These are phyloP conservation scores for Cyclargus thomasi DNA, from an alignment of 1,140 invertebrate species.

Conservation along the genomic window DNA sequence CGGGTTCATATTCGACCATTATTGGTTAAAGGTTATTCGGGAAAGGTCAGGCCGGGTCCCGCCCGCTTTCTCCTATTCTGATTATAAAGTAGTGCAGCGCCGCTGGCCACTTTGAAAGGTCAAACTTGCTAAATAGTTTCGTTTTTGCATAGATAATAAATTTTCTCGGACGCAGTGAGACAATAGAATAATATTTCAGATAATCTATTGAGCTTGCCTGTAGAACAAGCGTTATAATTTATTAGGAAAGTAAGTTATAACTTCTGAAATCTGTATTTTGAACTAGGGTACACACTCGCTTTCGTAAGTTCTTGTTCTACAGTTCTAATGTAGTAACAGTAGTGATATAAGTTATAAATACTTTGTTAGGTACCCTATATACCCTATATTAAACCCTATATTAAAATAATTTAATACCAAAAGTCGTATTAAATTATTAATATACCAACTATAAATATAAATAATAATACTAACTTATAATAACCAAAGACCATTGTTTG, in stretches of 20 bases:
- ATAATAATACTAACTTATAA: too few relatives aligned
- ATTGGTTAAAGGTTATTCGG: constrained; percentile 56
- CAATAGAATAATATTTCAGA: constrained; percentile 12
- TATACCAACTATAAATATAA: too few relatives aligned
- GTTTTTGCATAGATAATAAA: constrained; percentile 15
- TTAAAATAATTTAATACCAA: too few relatives aligned
- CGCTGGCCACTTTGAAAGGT: constrained; percentile 42
- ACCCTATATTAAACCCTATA: too few relatives aligned
- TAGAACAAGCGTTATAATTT: constrained; percentile 5
- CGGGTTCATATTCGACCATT: constrained; percentile 53
- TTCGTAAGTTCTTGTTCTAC: neutral
- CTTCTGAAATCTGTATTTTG: neutral
- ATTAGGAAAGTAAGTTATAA: neutral
- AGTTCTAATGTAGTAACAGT: too few relatives aligned
- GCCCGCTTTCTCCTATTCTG: constrained; percentile 52
- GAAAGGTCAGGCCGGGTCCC: constrained; percentile 58
- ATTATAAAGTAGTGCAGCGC: constrained; percentile 61
- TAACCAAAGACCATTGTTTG: too few relatives aligned
- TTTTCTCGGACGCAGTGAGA: constrained; percentile 12
- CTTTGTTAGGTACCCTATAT: too few relatives aligned
- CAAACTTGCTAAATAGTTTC: constrained; percentile 24
- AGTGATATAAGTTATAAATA: too few relatives aligned
- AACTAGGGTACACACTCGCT: neutral
- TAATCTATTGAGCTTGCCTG: neutral
- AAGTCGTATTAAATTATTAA: too few relatives aligned